Conservation (phyloP, 2,113 vertebrate species). For the Rhegmatorhina hoffmannsi region DNA sequence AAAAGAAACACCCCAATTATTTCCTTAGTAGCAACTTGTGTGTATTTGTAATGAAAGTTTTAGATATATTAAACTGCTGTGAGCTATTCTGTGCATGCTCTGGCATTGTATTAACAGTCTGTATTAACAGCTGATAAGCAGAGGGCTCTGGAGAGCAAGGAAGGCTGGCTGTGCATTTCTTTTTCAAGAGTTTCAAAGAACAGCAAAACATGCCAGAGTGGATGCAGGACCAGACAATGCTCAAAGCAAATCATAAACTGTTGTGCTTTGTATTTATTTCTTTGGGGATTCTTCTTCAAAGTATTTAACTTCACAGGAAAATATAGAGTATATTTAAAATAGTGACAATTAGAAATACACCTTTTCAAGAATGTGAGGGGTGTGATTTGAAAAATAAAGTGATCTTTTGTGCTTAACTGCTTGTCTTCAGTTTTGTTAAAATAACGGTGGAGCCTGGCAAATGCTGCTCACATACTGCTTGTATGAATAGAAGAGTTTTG, state of each 20-base stretch:
- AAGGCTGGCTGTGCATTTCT: not conserved
- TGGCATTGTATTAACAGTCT: not conserved
- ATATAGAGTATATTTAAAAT: conserved; percentile 25
- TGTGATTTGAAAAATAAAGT: conserved; percentile 58
- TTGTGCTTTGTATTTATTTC: conserved; percentile 53
- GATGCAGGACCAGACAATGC: conserved; percentile 29
- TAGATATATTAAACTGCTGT: not conserved
- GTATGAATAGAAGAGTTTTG: not conserved
- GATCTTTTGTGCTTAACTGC: conserved; percentile 43
- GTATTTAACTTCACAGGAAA: conserved; percentile 41
- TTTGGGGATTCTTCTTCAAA: conserved; percentile 13
- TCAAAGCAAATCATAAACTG: conserved; percentile 18
- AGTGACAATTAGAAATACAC: conserved; percentile 12
- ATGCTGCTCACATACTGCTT: not conserved
- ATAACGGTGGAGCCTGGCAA: not conserved
- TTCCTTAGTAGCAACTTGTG: not conserved
- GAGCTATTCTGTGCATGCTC: conserved; percentile 2
- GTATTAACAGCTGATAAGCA: not conserved
- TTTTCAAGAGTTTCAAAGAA: not conserved
- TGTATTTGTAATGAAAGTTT: not conserved
- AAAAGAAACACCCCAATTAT: not conserved
- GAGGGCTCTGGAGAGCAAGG: not conserved
- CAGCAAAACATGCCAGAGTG: not conserved
- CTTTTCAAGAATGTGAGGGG: conserved; percentile 41
- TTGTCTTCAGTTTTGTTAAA: not conserved